Percentiles rank a stretch among this genome's conserved stretches.
Evolutionary conservation across 2,888 invertebrate genomes (phyloP).

Genomic region (Germaria angustata): DNA sequence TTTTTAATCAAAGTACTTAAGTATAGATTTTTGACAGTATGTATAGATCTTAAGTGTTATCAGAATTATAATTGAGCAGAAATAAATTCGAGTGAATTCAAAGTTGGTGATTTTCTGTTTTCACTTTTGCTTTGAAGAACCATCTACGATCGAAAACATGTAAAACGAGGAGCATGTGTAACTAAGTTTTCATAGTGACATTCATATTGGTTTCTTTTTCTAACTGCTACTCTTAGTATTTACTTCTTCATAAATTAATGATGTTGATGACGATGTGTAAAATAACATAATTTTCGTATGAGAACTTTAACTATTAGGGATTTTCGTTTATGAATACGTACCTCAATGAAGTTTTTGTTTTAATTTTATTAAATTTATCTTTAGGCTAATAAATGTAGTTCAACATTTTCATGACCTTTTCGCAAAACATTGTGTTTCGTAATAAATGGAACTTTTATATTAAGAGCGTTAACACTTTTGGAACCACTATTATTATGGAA

Average conservation of each 20-base stretch:
- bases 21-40: too few relatives aligned
- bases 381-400: conserved; percentile 8
- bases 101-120: too few relatives aligned
- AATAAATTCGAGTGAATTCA: too few relatives aligned
- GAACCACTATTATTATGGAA: too few relatives aligned
- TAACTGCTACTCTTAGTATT: background rate
- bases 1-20: too few relatives aligned
- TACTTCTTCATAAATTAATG: background rate
- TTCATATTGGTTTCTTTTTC: background rate
- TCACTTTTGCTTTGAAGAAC: too few relatives aligned
- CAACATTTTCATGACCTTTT: conserved; percentile 17
- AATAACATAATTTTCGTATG: background rate
- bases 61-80: too few relatives aligned
- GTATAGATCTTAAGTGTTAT: too few relatives aligned
- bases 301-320: background rate
- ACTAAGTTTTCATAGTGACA: too few relatives aligned
- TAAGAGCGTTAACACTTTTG: background rate
- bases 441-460: background rate
- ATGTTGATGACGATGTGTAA: background rate
- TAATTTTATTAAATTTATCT: background rate
- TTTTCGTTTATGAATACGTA: background rate
- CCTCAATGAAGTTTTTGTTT: background rate
- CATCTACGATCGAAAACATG: too few relatives aligned
- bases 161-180: too few relatives aligned
- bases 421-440: background rate